These are phyloP conservation scores for Montipora cactus DNA, from an alignment of 64 coral and sea anemone species.

Conservation along the genomic window DNA sequence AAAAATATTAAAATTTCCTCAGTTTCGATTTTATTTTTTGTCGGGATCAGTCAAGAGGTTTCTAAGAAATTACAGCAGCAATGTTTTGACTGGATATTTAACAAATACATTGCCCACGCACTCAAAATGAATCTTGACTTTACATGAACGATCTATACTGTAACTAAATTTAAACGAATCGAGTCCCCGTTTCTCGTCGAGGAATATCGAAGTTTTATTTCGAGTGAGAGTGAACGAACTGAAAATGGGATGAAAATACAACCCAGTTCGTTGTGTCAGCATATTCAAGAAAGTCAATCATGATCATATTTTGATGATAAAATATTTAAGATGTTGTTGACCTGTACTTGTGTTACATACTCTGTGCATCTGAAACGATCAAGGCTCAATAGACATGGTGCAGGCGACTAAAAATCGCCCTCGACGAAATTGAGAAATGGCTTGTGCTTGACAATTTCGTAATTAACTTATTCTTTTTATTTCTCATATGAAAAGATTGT, in stretches of 20 bases:
- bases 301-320: not conserved
- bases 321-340: not conserved
- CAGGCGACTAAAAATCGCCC: not conserved
- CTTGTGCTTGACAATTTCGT: constrained; percentile 39
- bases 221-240: not conserved
- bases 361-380: not conserved
- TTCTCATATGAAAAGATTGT: not conserved
- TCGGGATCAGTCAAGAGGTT: not conserved
- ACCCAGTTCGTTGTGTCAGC: not conserved
- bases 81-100: not conserved
- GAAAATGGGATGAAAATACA: not conserved
- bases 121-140: not conserved
- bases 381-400: not conserved
- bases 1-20: not conserved
- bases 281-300: too few relatives aligned
- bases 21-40: not conserved
- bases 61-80: not conserved
- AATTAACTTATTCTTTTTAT: constrained; percentile 51
- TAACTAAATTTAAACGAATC: constrained; percentile 3
- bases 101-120: constrained; percentile 1
- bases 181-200: not conserved
- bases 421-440: not conserved
- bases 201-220: not conserved
- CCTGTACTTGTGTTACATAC: too few relatives aligned
- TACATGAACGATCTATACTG: not conserved